These are phyloP conservation scores for Apodemia mormo DNA, from an alignment of 2,888 invertebrate genomes.

Conservation along the genomic window DNA sequence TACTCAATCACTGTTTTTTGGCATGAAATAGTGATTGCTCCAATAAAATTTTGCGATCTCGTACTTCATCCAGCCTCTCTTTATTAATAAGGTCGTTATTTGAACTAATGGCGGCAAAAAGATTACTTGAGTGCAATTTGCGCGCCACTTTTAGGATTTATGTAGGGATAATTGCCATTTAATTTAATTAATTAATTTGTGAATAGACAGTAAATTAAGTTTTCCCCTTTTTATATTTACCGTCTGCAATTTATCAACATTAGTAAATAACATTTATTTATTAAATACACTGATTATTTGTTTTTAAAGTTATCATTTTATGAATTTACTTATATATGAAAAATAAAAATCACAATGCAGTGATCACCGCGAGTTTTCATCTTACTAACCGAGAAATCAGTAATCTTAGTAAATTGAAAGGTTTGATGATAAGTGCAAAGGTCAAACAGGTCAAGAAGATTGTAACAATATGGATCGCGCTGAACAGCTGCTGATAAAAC, in stretches of 20 bases:
- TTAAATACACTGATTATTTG: too few relatives aligned
- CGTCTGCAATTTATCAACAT: too few relatives aligned
- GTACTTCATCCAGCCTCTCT: background rate
- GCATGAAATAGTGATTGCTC: background rate
- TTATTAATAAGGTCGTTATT: background rate
- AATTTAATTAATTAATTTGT: slow-evolving; percentile 16
- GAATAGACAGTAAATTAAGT: background rate
- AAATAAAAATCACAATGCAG: too few relatives aligned
- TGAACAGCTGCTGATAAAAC: background rate
- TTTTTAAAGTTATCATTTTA: too few relatives aligned
- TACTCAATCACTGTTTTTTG: background rate
- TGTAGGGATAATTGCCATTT: slow-evolving; percentile 11
- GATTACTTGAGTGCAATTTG: slow-evolving; percentile 1
- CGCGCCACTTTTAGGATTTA: slow-evolving; percentile 16
- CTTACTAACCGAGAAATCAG: too few relatives aligned
- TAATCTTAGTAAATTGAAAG: too few relatives aligned
- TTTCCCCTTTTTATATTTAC: background rate
- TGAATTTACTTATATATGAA: too few relatives aligned
- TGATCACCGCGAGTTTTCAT: too few relatives aligned
- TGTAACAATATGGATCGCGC: background rate
- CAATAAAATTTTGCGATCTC: background rate
- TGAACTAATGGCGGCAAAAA: slow-evolving; percentile 2
- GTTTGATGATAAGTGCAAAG: background rate
- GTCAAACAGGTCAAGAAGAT: background rate
- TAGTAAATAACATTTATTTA: too few relatives aligned